Evolutionary conservation across 2,888 invertebrate genomes (phyloP), one percentile per base, ranked within the genome.

Genomic region (Tubulanus polymorphus): DNA sequence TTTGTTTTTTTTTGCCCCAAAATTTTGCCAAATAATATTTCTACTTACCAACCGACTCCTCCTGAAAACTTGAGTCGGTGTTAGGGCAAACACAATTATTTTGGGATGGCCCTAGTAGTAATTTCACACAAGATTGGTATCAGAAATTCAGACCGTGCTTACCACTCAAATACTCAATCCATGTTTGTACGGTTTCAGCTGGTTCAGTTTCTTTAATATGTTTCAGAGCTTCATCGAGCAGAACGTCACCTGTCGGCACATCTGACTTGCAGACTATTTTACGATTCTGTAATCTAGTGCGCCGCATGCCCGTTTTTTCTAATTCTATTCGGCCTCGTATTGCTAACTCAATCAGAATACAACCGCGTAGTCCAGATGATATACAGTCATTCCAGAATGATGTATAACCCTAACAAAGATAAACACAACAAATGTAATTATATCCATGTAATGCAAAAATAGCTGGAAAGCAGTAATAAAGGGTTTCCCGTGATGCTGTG

Each of bases 341-440:
- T 10, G 93, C 93, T 70, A 99, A 84, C 82, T 99, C 99, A 66
- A 99, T 93, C 68, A 99, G 84, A 77, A 99, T 99, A 80, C 97
- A 99, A 62, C 99, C 99, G 72, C 99, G 86, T 62, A 99, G 84
- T 45, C 99, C 99, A 73, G 95, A 95, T 67, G 97, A 97, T 85
- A 99, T 97, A 83, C 97, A 99, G 82, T 99, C 99, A 83, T 99
- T 99, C 99, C 99, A 99, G 83, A 99, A 99, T 55, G 97, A 99
- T 53, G 79, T 79, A 67, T 79, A 79, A 20, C 79, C 79, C 79
- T 79, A 63, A 10, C 64, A 63, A 57, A 48, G 35, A 55, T 37
- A 41, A n/a, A n/a, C n/a, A n/a, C n/a, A n/a, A n/a, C n/a, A n/a
- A n/a, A n/a, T n/a, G n/a, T n/a, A n/a, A n/a, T n/a, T n/a, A n/a